Evolutionary conservation across 2,113 vertebrate genomes (phyloP), one percentile per base, ranked within the genome.

Genomic region (Amphiprion ocellaris): DNA sequence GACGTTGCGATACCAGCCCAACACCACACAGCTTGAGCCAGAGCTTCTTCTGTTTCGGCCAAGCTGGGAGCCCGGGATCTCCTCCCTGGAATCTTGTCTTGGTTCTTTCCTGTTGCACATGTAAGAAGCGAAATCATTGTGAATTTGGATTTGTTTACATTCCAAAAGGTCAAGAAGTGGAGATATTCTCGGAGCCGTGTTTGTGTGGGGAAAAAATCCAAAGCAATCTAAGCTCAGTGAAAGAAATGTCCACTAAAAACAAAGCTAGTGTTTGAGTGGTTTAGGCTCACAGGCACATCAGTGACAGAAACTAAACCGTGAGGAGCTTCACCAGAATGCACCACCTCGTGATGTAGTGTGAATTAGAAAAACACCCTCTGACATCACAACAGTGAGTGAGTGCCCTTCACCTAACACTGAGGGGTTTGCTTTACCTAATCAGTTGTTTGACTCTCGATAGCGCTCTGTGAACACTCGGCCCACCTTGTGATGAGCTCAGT

Each of bases 1-100:
- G 83, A 98, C 98, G 94, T 95, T 87, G 96, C 84, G 23, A 99
- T 93, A 44, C 97, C 98, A 1, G 94, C 90, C 59, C 96, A 98
- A 56, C 95, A 93, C 97, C 97, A 99, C 50, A 97, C 96, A 0
- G 95, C 96, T 63, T 97, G 96, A 5, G 94, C 95, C 49, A 99
- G 89, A 23, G 94, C 90, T 76, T 95, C 95, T 73, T 97, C 96
- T 0, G 94, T 97, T 73, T 98, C 97, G 0, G 95, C 95, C 77
- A 97, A 91, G 75, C 95, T 94, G 10, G 91, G 92, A 10, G 90
- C 23, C 0, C 87, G 87, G 17, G 83, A 71, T 37, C 68, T 85
- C 75, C 2, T 83, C 17, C 4, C 50, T 0, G 30, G 23, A 0
- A 28, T 30, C 4, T 67, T 78, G 54, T 79, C 82, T 33, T 33